Base-by-base conservation (phyloP, 1,140 invertebrate genomes). In the Drosophila punjabiensis region DNA sequence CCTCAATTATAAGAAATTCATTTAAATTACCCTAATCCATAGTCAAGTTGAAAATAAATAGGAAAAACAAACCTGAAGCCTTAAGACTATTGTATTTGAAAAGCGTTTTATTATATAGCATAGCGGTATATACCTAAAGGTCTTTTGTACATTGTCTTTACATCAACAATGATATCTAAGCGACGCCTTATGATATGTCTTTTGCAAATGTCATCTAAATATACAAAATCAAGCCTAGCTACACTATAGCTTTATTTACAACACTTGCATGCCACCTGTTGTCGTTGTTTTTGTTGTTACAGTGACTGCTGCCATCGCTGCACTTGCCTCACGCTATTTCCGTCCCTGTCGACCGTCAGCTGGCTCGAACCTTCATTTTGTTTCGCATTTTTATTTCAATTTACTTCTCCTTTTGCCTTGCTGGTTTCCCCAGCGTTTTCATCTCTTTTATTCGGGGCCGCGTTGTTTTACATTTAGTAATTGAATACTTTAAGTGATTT, bases 401-500 rank as follows among this genome's bases (percentile, higher is more conserved):
- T 79, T 62, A 67, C 62, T 82, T 63, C 74, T 30, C 62, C 61
- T 53, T 65, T 65, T 39, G 64, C 66, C 64, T 81, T 73, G 82
- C 60, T 66, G 69, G 33, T 58, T 60, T 63, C 35, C 35, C 24
- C 55, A 30, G 52, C 53, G 48, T 20, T 69, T 77, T 55, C 76
- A 70, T 71, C 35, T 58, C 53, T 53, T 79, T 77, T 43, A 52
- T 61, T 64, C 52, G 32, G 45, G 18, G 30, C 13, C 67, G 37
- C 48, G 60, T 75, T 59, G 69, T 69, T 84, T 79, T 89, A 85
- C 85, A 69, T 69, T 81, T 81, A 62, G 85, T 88, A 88, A 88
- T 88, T 85, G 70, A 89, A 88, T 81, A 89, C 86, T 89, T 89
- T 89, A 85, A 88, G 81, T 89, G 85, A 89, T 88, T 83, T 78